A percentile compares a stretch with the other conserved stretches of the same genome.
Conservation (phyloP, 2,888 invertebrate species). For the Tipula vernalis region DNA sequence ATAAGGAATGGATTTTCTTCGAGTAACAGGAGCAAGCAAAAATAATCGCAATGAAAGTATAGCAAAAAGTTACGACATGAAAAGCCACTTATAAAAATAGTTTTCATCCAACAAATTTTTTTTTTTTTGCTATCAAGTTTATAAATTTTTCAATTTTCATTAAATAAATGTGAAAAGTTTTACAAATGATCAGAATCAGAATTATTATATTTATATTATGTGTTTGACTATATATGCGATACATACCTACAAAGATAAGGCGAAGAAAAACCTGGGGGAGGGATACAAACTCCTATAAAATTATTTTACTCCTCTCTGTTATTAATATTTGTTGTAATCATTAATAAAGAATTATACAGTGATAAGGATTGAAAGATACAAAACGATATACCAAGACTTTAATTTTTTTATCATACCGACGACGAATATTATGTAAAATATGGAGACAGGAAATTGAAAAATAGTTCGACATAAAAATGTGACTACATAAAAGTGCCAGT, state of each 20-base stretch:
- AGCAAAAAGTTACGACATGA: constrained; percentile 4
- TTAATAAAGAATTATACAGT: too few species aligned
- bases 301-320: too few species aligned
- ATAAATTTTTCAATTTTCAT: not conserved
- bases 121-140: not conserved
- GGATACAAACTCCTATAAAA: too few species aligned
- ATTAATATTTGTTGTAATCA: too few species aligned
- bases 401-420: too few species aligned
- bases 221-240: not conserved
- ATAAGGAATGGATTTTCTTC: not conserved
- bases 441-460: not conserved
- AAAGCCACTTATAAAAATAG: not conserved
- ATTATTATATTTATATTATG: not conserved
- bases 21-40: not conserved
- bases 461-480: not conserved
- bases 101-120: not conserved
- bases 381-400: too few species aligned
- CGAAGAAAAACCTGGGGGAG: too few species aligned
- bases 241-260: too few species aligned
- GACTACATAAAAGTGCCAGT: not conserved
- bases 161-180: not conserved
- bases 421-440: not conserved
- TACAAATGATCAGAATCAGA: not conserved
- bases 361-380: too few species aligned
- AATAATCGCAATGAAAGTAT: not conserved